Evolutionary conservation across 2,113 vertebrate species (phyloP), one percentile per base, ranked within the genome.

Genomic region (Ictidomys tridecemlineatus): DNA sequence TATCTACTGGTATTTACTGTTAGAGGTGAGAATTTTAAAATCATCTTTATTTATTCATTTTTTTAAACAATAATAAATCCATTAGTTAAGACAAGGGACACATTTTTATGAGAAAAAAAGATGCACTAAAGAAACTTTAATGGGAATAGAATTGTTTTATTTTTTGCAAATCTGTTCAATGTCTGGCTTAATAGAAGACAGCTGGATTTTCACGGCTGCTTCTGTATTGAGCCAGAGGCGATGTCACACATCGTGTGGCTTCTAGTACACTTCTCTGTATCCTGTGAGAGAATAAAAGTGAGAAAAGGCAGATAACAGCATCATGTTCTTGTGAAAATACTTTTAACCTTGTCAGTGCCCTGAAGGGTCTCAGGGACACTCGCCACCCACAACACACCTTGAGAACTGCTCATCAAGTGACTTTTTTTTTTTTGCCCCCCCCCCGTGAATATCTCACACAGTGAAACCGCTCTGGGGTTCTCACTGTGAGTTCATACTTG

Each of bases 361-460:
- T 26, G 32, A 70, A 51, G 20, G 22, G 34, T 39, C 24, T 84
- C 63, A 2, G 73, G 20, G 63, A 24, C 26, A 34, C 32, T 61
- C 37, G 72, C 24, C 39, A 26, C 24, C 11, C 45, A 24, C 48
- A 88, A 20, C 20, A 83, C 20, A 10, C 34, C 30, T 5, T 28
- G 88, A 89, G 78, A 88, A 28, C 42, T 13, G 26, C 18, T 51
- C 45, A 72, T 53, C 13, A 67, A 45, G 30, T 20, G 48, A 45
- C 45, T 53, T 53, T 53, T 53, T 53, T 53, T 53, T 53, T 53
- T 53, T 56, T 42, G 3, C 28, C 65, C 72, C 37, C 28, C 65
- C 72, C 37, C 65, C 8, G 5, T 0, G 0, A 16, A 53, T 39
- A 63, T 24, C 16, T 42, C 34, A 0, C 2, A 12, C 10, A 14